Evolutionary conservation across 2,113 vertebrate species (phyloP), one percentile per base, ranked within the genome.

Genomic region (Cebus imitator): DNA sequence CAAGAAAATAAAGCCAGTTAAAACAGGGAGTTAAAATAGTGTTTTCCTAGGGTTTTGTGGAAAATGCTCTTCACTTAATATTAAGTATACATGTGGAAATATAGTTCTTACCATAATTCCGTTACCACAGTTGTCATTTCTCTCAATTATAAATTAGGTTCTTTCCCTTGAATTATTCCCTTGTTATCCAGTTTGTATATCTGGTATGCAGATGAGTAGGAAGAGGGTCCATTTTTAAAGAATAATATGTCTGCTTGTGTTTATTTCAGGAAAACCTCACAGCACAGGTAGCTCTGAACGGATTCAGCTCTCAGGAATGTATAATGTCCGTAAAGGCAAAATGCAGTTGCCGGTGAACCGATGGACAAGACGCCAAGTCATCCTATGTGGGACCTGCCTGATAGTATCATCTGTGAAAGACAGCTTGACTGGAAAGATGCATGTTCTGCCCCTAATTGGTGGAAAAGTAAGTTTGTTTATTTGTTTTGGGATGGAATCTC

Each of bases 401-500:
- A 99, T 99, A 95, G 99, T 99, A 52, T 99, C 99, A 70, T 99
- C 99, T 1, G 99, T 99, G 93, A 99, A 99, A 97, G 99, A 99
- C 98, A 99, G 99, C 98, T 98, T 99, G 98, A 99, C 99, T 0
- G 99, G 99, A 82, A 99, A 99, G 98, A 99, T 99, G 99, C 99
- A 99, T 91, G 99, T 99, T 92, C 99, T 99, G 97, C 99, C 99
- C 72, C 99, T 99, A 82, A 99, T 99, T 80, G 99, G 99, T 82
- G 99, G 99, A 97, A 99, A 99, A 99, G 99, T 99, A 99, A 98
- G 99, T 98, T 43, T 37, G 58, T 27, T 61, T 2, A 25, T 61
- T 61, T 32, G 12, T 64, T 64, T 64, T 64, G 61, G 32, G 61
- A 30, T 6, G 11, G 61, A 64, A 30, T 64, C 61, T 64, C 0